Conservation (phyloP, 1,140 invertebrate species). For the Pantala flavescens region DNA sequence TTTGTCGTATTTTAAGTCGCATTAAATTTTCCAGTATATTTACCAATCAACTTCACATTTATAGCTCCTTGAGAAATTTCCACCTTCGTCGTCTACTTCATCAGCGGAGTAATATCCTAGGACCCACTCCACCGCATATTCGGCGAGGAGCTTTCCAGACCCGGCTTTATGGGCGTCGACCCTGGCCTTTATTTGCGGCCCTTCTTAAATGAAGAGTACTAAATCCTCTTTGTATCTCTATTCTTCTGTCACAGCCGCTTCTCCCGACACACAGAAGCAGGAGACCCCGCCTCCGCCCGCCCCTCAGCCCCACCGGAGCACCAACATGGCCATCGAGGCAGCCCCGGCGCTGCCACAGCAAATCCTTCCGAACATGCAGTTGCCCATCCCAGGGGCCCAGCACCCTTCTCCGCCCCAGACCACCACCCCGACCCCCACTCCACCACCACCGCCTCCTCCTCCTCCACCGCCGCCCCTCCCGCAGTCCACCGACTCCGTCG, state of each 20-base stretch:
- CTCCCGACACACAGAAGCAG: constrained; percentile 19
- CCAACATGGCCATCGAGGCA: constrained; percentile 32
- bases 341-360: constrained; percentile 28
- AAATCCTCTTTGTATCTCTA: background rate
- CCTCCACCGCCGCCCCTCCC: constrained; percentile 17
- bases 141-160: background rate
- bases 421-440: background rate
- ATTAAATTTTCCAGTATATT: no score
- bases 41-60: no score
- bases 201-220: background rate
- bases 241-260: background rate
- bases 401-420: background rate
- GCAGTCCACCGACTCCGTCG: constrained; percentile 36
- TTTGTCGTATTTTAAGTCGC: no score
- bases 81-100: no score
- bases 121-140: no score
- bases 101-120: no score
- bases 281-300: constrained; percentile 55
- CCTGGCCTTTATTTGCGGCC: background rate
- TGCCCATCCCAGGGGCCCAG: background rate
- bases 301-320: constrained; percentile 46
- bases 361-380: background rate
- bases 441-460: constrained; percentile 14
- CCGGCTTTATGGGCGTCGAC: background rate
- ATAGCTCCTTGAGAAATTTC: no score